Percentiles rank a stretch among this genome's conserved stretches.
Evolutionary conservation across 2,113 vertebrate species (phyloP).

Genomic region (Corythoichthys haematopterus): DNA sequence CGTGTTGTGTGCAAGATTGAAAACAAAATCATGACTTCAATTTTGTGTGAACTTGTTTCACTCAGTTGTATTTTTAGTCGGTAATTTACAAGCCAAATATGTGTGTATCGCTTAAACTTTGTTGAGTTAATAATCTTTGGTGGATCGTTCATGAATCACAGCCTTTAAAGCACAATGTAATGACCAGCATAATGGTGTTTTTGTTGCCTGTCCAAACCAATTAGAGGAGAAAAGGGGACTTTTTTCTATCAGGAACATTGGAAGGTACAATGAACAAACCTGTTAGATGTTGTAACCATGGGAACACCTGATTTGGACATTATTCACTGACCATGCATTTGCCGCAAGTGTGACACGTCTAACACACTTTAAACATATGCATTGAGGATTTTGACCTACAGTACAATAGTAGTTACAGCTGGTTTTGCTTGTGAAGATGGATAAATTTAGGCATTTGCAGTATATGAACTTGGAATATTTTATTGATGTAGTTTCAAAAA

Average conservation of each 20-base stretch:
- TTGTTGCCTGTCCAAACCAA: conserved; percentile 3
- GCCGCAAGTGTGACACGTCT: conserved; percentile 7
- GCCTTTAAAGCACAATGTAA: background rate
- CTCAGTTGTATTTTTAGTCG: background rate
- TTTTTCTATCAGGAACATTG: conserved; percentile 10
- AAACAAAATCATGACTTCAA: background rate
- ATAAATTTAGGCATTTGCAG: background rate
- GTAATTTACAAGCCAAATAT: background rate
- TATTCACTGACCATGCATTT: conserved; percentile 29
- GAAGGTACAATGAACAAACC: conserved; percentile 21
- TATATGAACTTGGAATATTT: background rate
- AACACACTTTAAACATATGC: background rate
- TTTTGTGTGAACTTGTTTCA: background rate
- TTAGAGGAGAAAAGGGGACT: conserved; percentile 5
- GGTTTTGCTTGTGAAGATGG: background rate
- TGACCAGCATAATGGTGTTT: conserved; percentile 2
- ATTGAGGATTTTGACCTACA: background rate
- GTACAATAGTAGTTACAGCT: background rate
- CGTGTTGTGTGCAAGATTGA: background rate
- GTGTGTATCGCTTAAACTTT: background rate
- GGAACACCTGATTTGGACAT: conserved; percentile 34
- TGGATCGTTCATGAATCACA: background rate
- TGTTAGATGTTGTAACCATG: conserved; percentile 44
- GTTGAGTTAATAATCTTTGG: background rate
- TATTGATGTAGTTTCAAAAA: conserved; percentile 36